A percentile compares a stretch with the other conserved stretches of the same genome.
These are phyloP conservation scores for Pseudopipra pipra DNA, from an alignment of 2,113 vertebrate genomes.

Conservation along the genomic window DNA sequence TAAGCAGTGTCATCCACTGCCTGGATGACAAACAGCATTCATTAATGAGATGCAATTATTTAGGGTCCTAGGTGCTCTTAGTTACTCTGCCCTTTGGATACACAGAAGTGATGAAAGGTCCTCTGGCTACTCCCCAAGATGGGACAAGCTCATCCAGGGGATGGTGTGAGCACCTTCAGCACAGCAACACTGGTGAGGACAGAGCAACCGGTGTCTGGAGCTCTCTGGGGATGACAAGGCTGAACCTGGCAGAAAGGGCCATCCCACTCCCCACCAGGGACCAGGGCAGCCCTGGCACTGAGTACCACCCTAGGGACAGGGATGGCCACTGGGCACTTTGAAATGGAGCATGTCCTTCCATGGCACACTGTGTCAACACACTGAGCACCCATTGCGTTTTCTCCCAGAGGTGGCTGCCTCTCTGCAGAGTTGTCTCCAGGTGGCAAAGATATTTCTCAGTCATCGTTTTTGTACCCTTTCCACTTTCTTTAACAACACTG, in stretches of 20 bases:
- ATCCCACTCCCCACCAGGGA: neutral
- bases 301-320: neutral
- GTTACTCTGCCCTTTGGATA: neutral
- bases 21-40: neutral
- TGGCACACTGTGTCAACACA: accelerated
- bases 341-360: neutral
- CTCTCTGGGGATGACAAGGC: neutral
- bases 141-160: neutral
- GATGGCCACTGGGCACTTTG: accelerated
- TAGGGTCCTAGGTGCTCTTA: neutral
- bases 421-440: neutral
- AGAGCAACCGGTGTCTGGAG: neutral
- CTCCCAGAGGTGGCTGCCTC: neutral
- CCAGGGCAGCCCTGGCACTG: neutral
- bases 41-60: neutral
- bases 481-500: neutral
- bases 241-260: neutral
- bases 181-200: neutral
- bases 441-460: neutral
- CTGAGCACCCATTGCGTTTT: accelerated
- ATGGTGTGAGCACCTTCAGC: neutral
- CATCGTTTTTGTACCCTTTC: neutral
- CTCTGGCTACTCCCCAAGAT: neutral
- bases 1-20: neutral
- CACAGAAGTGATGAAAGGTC: neutral